Evolutionary conservation across 2,797 vertebrate species (phyloP).

Genomic region (Pangasius sanitwongsei): DNA sequence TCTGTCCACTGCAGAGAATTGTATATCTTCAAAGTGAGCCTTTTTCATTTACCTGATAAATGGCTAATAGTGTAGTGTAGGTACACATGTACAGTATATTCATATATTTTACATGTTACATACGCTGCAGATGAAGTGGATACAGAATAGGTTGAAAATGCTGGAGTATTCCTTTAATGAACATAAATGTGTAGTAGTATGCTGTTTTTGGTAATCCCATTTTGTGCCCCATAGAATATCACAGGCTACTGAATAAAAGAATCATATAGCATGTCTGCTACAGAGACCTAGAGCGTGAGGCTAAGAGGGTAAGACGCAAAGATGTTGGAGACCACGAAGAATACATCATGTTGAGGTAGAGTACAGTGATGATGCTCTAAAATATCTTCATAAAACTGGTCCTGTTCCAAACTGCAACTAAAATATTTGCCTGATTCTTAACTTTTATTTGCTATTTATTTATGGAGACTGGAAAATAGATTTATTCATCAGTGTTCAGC

Average conservation of each 20-base stretch:
- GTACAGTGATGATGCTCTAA: conserved; percentile 57
- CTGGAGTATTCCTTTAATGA: conserved; percentile 21
- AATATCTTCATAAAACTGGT: conserved; percentile 22
- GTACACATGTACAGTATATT: neutral
- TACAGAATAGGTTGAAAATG: conserved; percentile 15
- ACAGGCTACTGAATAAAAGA: conserved; percentile 22
- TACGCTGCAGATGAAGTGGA: neutral
- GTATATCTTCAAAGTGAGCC: neutral
- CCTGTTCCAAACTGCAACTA: neutral
- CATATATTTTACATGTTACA: neutral
- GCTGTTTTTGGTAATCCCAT: neutral
- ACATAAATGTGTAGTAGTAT: neutral
- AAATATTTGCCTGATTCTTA: conserved; percentile 28
- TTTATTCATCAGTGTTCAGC: too few species aligned
- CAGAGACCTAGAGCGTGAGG: neutral
- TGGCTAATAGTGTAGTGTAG: neutral
- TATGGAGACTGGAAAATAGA: conserved; percentile 14
- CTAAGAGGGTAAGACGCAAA: neutral
- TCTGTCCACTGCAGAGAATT: neutral
- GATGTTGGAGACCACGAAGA: neutral
- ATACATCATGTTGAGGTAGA: conserved; percentile 17
- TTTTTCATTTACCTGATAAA: neutral
- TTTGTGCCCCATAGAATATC: neutral
- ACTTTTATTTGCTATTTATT: conserved; percentile 2
- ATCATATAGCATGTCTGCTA: neutral